phyloP scores from a whole-genome alignment of 2,797 vertebrate genomes.

The Pangasius mekongensis region DNA sequence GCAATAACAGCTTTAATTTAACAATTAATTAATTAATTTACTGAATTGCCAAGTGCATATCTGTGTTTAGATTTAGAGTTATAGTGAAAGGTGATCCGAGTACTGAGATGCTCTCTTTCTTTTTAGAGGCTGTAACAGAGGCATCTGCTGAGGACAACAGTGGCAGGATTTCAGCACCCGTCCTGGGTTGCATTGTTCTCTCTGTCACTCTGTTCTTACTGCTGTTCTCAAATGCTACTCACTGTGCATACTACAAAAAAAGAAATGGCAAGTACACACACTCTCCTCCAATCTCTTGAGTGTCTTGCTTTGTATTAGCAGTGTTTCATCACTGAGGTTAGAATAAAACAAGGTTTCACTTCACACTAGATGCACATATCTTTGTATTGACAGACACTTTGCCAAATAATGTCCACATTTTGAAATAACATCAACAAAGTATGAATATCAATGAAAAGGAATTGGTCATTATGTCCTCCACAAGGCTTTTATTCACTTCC shows the following conservation, averaged over 20 bases:
- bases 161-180: constrained; percentile 26
- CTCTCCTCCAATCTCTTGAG: background rate
- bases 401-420: background rate
- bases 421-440: background rate
- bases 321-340: background rate
- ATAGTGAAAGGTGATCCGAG: background rate
- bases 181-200: constrained; percentile 55
- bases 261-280: constrained; percentile 54
- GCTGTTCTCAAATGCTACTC: constrained; percentile 48
- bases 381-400: background rate
- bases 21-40: background rate
- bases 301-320: background rate
- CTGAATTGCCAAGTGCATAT: background rate
- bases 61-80: too few relatives aligned
- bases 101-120: background rate
- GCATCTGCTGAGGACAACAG: background rate
- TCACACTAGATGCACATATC: background rate
- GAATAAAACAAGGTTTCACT: background rate
- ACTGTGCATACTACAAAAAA: constrained; percentile 48
- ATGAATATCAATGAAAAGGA: background rate
- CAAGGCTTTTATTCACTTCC: background rate
- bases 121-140: constrained; percentile 15
- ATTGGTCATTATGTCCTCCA: background rate
- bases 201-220: constrained; percentile 52
- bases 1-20: constrained; percentile 5